Percentiles rank a stretch among this genome's conserved stretches.
Evolutionary conservation across 2,797 vertebrate genomes (phyloP).

Genomic region (Pogonophryne albipinna): DNA sequence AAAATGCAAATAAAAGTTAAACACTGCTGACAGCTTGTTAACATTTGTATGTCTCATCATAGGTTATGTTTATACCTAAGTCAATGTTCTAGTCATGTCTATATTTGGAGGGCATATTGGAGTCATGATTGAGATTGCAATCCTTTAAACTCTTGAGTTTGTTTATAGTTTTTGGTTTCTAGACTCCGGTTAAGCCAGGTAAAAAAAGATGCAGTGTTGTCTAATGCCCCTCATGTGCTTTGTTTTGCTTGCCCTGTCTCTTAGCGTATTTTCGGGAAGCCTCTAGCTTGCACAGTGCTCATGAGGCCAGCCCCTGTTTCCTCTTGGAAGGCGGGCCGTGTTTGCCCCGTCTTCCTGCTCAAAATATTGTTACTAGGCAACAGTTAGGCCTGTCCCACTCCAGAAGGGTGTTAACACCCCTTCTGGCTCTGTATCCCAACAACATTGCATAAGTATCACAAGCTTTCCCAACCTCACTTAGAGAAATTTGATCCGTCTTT

Average conservation of each 20-base stretch:
- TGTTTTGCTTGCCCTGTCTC: constrained; percentile 83
- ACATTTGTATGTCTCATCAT: neutral
- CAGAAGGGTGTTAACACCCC: constrained; percentile 78
- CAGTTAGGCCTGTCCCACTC: constrained; percentile 80
- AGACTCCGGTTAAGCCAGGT: constrained; percentile 46
- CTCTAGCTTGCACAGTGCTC: constrained; percentile 76
- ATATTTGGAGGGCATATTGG: neutral
- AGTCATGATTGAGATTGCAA: neutral
- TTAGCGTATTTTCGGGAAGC: constrained; percentile 82
- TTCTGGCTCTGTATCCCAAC: constrained; percentile 78
- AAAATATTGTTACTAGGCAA: constrained; percentile 90
- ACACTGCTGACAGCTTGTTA: neutral
- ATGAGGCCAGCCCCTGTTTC: constrained; percentile 82
- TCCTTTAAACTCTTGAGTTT: constrained; percentile 40
- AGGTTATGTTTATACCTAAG: neutral
- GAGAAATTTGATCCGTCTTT: constrained; percentile 68
- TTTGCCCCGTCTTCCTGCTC: constrained; percentile 84
- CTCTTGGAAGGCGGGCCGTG: constrained; percentile 82
- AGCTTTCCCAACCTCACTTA: constrained; percentile 70
- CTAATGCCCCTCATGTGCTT: constrained; percentile 65
- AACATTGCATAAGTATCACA: constrained; percentile 78
- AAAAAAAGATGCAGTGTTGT: constrained; percentile 56
- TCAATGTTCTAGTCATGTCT: neutral
- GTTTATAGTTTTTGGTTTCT: constrained; percentile 61
- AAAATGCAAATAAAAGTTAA: neutral